A percentile compares a stretch with the other conserved stretches of the same genome.
Conservation (phyloP, 2,797 vertebrate species). For the Apogon talboti region DNA sequence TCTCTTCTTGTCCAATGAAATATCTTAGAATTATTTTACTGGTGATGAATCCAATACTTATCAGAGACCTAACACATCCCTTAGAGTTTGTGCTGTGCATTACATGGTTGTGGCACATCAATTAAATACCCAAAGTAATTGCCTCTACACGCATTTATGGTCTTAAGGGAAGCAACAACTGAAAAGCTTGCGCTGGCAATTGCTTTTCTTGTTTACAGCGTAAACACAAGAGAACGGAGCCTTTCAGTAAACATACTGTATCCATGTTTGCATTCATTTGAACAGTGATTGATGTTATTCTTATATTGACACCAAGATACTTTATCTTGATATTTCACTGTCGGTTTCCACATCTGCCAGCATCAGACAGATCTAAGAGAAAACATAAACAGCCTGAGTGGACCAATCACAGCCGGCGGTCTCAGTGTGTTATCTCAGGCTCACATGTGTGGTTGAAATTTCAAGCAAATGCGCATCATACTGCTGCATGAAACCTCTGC, state of each 20-base stretch:
- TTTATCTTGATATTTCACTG: neutral
- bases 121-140: constrained; percentile 4
- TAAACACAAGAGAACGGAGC: constrained; percentile 9
- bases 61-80: constrained; percentile 9
- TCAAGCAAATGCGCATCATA: constrained; percentile 17
- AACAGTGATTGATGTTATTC: too few relatives aligned
- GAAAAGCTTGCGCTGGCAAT: neutral
- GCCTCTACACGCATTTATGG: constrained; percentile 7
- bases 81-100: constrained; percentile 2
- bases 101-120: constrained; percentile 11
- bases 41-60: neutral
- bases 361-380: neutral
- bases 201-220: neutral
- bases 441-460: constrained; percentile 23
- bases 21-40: constrained; percentile 9
- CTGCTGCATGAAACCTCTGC: constrained; percentile 23
- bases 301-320: too few relatives aligned
- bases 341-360: neutral
- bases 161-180: neutral
- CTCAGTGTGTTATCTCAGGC: constrained; percentile 29
- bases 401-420: constrained; percentile 22
- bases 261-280: constrained; percentile 1
- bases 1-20: neutral
- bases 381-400: constrained; percentile 8
- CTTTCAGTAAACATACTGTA: neutral